A percentile compares a stretch with the other conserved stretches of the same genome.
These are phyloP conservation scores for Amphilophus citrinellus DNA, from an alignment of 2,113 vertebrate species.

Conservation along the genomic window DNA sequence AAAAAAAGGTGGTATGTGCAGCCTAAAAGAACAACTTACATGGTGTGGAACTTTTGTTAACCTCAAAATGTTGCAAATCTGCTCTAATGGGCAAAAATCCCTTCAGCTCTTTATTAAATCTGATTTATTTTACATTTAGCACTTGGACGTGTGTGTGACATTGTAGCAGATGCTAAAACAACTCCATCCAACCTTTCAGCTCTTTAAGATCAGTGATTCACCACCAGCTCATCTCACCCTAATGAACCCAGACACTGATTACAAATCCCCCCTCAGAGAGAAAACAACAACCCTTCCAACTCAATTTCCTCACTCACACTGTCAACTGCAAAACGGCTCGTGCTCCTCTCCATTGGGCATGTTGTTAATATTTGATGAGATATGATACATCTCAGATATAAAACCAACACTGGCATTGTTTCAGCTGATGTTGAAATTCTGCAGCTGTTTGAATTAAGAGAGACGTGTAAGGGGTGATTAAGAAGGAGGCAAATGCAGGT, in stretches of 20 bases:
- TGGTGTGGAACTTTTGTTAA: neutral
- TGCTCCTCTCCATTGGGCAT: slow-evolving; percentile 16
- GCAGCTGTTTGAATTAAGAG: slow-evolving; percentile 13
- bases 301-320: slow-evolving; percentile 45
- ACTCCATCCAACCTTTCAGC: neutral
- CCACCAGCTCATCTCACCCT: slow-evolving; percentile 43
- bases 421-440: slow-evolving; percentile 21
- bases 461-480: slow-evolving; percentile 32
- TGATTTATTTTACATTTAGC: neutral
- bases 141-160: neutral
- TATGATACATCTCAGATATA: slow-evolving; percentile 25
- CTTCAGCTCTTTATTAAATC: neutral
- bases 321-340: slow-evolving; percentile 35
- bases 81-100: neutral
- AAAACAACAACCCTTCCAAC: slow-evolving; percentile 41
- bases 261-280: slow-evolving; percentile 47
- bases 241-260: slow-evolving; percentile 63
- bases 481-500: slow-evolving; percentile 26
- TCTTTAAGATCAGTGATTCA: slow-evolving; percentile 47
- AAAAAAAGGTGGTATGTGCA: neutral
- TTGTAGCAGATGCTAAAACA: slow-evolving; percentile 20
- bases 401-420: slow-evolving; percentile 25
- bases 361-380: slow-evolving; percentile 63
- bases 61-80: neutral
- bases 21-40: neutral